phyloP scores from a whole-genome alignment of 1,140 invertebrate species.

The Galendromus occidentalis region DNA sequence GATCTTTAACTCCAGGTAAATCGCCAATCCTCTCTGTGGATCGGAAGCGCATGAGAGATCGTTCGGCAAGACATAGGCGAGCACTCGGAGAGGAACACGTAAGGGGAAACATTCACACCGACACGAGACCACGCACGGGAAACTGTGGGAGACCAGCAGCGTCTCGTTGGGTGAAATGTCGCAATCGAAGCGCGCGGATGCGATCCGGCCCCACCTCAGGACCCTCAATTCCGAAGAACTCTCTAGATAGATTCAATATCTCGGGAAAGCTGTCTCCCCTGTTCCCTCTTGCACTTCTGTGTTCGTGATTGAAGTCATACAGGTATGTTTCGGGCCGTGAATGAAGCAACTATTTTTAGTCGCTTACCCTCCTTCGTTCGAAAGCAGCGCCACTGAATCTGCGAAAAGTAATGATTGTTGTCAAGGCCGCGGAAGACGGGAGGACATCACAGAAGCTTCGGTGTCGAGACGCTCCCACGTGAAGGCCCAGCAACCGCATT shows the following conservation, averaged over 20 bases:
- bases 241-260: neutral
- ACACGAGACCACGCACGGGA: too few species aligned
- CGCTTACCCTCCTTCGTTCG: conserved; percentile 7
- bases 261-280: neutral
- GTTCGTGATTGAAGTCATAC: neutral
- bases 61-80: too few species aligned
- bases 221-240: neutral
- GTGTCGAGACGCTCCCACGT: neutral
- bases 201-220: neutral
- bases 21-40: too few species aligned
- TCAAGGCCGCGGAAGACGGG: neutral
- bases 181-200: neutral
- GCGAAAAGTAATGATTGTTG: neutral
- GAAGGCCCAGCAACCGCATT: neutral
- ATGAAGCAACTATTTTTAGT: neutral
- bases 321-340: neutral
- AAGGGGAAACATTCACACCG: too few species aligned
- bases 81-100: too few species aligned
- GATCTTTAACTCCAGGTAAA: too few species aligned
- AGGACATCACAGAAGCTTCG: neutral
- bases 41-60: too few species aligned
- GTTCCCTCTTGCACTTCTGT: neutral
- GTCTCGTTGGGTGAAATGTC: too few species aligned
- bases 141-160: too few species aligned
- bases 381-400: conserved; percentile 7